Base-by-base conservation (phyloP, 1,140 invertebrate species). In the Philopotamus ludificatus region DNA sequence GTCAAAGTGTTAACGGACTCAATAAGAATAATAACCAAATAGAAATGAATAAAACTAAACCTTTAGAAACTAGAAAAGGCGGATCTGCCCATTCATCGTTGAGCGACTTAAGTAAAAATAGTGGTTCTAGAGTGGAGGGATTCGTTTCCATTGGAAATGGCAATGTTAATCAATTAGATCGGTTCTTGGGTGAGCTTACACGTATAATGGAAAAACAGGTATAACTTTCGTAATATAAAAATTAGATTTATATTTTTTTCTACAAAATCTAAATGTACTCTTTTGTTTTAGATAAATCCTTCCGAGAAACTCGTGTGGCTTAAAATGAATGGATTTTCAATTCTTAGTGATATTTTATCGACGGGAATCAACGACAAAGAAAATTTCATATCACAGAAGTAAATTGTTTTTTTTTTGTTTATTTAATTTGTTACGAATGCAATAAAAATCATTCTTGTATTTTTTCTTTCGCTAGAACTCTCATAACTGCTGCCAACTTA, bases 81-180 rank as follows among this genome's bases (percentile, higher is more conserved):
- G 69, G 71, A 63, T 73, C 71, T 1, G 73, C 75, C 28, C 76
- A 76, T 65, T 77, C 74, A 20, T 77, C 77, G 1, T 21, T 74
- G 9, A 75, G 73, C 44, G 73, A 74, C 59, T 66, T 71, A 63
- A 71, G 71, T 53, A 70, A 71, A 79, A 70, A 66, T 47, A 66
- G 65, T 57, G 63, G 64, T 44, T 74, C 71, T 64, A 73, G 74
- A 10, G 75, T 72, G 49, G 77, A 77, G 63, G 71, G 71, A 23
- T 70, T 72, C 20, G 57, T 67, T 7, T 72, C 74, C 22, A 63
- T 49, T 1, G 47, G 61, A 18, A 77, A 82, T 18, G 86, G 87
- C 65, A 81, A 84, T 67, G 72, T 89, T 1, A 84, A 84, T 70
- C 86, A 89, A 72, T 73, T 89, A 8, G 83, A 83, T 42, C 87